Evolutionary conservation across 2,888 invertebrate species (phyloP), one percentile per base, ranked within the genome.

Genomic region (Dicyrtoma fusca): DNA sequence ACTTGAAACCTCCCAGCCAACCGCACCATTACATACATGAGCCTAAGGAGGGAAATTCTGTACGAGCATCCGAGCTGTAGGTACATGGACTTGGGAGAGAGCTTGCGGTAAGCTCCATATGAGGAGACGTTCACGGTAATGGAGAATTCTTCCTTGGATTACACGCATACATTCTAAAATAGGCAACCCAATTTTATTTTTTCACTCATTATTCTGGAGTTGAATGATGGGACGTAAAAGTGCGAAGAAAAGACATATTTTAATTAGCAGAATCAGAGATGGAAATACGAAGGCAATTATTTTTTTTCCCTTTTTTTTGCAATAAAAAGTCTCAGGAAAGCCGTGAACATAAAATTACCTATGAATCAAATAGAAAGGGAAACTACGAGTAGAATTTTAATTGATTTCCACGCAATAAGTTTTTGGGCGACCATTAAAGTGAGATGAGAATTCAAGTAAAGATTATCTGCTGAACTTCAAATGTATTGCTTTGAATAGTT

Each of bases 401-500:
- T 75, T 75, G 75, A 75, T 73, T 75, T 75, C 73, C 69, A 69
- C 73, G 69, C 69, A 73, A 73, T 73, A 69, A 57, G 14, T 19
- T 19, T n/a, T 19, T 19, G n/a, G n/a, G 21, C 55, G 23, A 19
- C 17, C 57, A 53, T n/a, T 53, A 53, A 14, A 53, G 19, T 14
- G 53, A 53, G 53, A 53, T 21, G 23, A n/a, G 21, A 55, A 57
- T 23, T 25, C 23, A 49, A 17, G 49, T 17, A 49, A 49, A 17
- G 17, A 14, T 49, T 17, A 49, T 14, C 49, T 49, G 5, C 17
- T 49, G 49, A 49, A 49, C 17, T 53, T 53, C 19, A 11, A 11
- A 53, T 53, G 49, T 49, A 49, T 34, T 34, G 34, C 34, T 34
- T 34, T 34, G 34, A 34, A 34, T 34, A 34, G 34, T 34, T 34